phyloP scores from a whole-genome alignment of 2,113 vertebrate genomes.

The Paramormyrops kingsleyae region DNA sequence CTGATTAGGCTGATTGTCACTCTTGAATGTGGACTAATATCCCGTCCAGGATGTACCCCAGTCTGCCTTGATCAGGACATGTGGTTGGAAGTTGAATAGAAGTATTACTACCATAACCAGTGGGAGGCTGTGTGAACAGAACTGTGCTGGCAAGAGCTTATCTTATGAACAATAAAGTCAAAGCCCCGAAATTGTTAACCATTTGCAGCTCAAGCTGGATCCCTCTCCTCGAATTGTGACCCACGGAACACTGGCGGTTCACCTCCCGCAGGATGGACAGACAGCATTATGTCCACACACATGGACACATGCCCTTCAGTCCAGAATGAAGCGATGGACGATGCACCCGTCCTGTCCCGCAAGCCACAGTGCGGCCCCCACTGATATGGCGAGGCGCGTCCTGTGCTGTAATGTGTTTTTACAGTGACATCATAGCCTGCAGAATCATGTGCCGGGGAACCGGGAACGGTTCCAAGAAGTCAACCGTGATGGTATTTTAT shows the following conservation, averaged over 20 bases:
- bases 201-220: background rate
- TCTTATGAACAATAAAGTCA: background rate
- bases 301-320: background rate
- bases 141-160: background rate
- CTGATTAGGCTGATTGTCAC: background rate
- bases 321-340: background rate
- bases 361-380: background rate
- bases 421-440: background rate
- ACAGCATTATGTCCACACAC: background rate
- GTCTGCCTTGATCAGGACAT: background rate
- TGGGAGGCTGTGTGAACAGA: background rate
- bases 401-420: background rate
- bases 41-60: background rate
- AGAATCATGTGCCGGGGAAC: background rate
- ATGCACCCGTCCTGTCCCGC: background rate
- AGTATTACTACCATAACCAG: background rate
- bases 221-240: background rate
- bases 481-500: background rate
- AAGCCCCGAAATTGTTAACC: background rate
- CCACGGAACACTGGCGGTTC: background rate
- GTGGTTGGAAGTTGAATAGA: background rate
- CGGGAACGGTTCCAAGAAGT: background rate
- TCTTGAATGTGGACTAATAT: background rate
- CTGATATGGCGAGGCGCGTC: background rate
- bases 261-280: background rate